Evolutionary conservation across 1,140 invertebrate species (phyloP).

Genomic region (Bicyclus anynana): DNA sequence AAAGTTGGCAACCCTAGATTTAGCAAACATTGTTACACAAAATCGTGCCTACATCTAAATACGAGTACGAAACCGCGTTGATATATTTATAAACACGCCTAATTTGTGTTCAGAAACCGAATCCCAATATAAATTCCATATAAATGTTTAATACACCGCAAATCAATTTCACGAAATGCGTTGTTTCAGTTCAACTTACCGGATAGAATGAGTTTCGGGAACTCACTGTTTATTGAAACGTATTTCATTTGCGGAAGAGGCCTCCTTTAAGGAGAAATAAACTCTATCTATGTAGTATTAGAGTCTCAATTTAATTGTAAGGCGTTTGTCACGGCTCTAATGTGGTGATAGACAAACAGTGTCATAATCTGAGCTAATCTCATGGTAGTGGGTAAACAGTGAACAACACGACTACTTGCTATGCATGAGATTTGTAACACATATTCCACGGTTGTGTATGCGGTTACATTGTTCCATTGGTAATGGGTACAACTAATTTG

Average conservation of each 20-base stretch:
- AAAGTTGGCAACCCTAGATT: no score
- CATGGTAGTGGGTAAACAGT: neutral
- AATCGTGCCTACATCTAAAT: slow-evolving; percentile 9
- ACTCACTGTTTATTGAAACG: slow-evolving; percentile 6
- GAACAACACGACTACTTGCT: neutral
- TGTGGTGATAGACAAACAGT: slow-evolving; percentile 13
- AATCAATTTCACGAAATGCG: slow-evolving; percentile 19
- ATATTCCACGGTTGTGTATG: neutral
- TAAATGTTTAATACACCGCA: slow-evolving; percentile 18
- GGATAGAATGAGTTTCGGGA: slow-evolving; percentile 15
- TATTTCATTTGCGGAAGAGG: neutral
- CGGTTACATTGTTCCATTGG: neutral
- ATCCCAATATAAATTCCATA: slow-evolving; percentile 25
- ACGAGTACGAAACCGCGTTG: slow-evolving; percentile 7
- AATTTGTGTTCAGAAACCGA: slow-evolving; percentile 23
- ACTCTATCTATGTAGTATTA: neutral
- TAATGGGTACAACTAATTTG: neutral
- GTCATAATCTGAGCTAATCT: slow-evolving; percentile 22
- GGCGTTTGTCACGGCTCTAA: slow-evolving; percentile 6
- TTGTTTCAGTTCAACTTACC: slow-evolving; percentile 7
- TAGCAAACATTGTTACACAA: neutral
- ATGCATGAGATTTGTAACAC: slow-evolving; percentile 6
- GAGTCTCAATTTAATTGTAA: neutral
- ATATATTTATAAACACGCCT: slow-evolving; percentile 24
- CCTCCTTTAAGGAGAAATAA: neutral